Base-by-base conservation (phyloP, 2,888 invertebrate species). In the Scaptomyza cyrtandrae region DNA sequence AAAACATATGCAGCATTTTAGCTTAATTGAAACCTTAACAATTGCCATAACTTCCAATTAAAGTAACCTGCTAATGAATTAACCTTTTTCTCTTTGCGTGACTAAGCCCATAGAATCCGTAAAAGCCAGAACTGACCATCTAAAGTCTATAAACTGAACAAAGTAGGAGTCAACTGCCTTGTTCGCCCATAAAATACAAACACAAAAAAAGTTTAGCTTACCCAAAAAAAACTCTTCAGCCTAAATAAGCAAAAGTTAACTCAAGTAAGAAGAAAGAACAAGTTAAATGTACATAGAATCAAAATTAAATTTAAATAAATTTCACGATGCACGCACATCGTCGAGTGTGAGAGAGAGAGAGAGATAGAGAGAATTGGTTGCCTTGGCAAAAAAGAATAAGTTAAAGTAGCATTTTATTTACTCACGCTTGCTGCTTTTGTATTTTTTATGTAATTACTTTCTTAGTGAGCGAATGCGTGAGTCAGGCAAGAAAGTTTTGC, bases 271-370 rank as follows among this genome's bases (percentile, higher is more conserved):
- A 33, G 29, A 41, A 45, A 16, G 37, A 60, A 46, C 48, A 57
- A 46, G 49, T 44, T 60, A 69, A 69, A 64, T 75, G 74, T 66
- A 67, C 75, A 77, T 66, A 70, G 85, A 84, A 81, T 84, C 76
- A 78, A 86, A 84, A 86, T 86, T 80, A 80, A 82, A 86, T 86
- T 84, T 86, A 80, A 86, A 81, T 87, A 79, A 83, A 81, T 83
- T 84, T 71, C 74, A 78, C 80, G 68, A 69, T 41, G 63, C 82
- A 86, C 85, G 82, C 82, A 82, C 70, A 48, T 46, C 44, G 64
- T 46, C 44, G 64, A 56, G 64, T 67, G 49, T 48, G 71, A 62
- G 80, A 63, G 64, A n/a, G n/a, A n/a, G n/a, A n/a, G n/a, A n/a
- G n/a, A n/a, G n/a, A n/a, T n/a, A n/a, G 71, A 62, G 80, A 63